Conservation (phyloP, 2,888 invertebrate species). For the Vandiemenella viatica region DNA sequence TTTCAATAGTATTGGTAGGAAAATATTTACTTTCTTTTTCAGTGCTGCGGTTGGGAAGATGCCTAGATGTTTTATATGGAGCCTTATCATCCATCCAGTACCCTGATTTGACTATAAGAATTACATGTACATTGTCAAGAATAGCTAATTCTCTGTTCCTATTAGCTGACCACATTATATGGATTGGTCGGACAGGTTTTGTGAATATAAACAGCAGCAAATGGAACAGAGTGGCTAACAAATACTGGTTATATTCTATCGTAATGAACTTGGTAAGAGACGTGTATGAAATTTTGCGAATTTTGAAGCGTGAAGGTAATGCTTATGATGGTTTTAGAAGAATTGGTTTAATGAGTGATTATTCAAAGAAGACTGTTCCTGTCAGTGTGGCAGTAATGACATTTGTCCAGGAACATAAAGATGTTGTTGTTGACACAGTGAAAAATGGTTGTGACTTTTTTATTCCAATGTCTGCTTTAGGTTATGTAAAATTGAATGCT, state of each 20-base stretch:
- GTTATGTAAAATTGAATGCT: slow-evolving; percentile 60
- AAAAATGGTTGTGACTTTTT: slow-evolving; percentile 79
- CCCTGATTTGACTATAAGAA: slow-evolving; percentile 50
- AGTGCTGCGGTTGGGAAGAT: slow-evolving; percentile 78
- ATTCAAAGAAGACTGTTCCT: slow-evolving; percentile 5
- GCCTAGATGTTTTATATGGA: slow-evolving; percentile 62
- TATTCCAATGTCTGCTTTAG: slow-evolving; percentile 69
- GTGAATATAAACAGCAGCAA: slow-evolving; percentile 48
- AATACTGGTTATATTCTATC: slow-evolving; percentile 74
- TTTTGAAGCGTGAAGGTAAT: slow-evolving; percentile 33
- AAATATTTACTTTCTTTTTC: slow-evolving; percentile 21
- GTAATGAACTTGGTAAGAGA: slow-evolving; percentile 67
- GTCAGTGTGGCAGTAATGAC: slow-evolving; percentile 16
- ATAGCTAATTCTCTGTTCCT: slow-evolving; percentile 64
- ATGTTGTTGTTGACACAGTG: slow-evolving; percentile 63
- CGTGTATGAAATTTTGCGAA: slow-evolving; percentile 61
- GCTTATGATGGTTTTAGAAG: slow-evolving; percentile 1
- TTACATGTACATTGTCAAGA: slow-evolving; percentile 62
- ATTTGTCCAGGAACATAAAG: slow-evolving; percentile 35
- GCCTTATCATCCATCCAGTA: slow-evolving; percentile 56
- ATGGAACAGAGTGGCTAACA: slow-evolving; percentile 58
- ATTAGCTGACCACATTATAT: slow-evolving; percentile 72
- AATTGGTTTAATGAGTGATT: background rate
- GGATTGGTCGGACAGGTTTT: slow-evolving; percentile 59
- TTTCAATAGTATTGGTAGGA: too few relatives aligned